Evolutionary conservation across 1,140 invertebrate species (phyloP), one percentile per base, ranked within the genome.

Genomic region (Piezodorus guildinii): DNA sequence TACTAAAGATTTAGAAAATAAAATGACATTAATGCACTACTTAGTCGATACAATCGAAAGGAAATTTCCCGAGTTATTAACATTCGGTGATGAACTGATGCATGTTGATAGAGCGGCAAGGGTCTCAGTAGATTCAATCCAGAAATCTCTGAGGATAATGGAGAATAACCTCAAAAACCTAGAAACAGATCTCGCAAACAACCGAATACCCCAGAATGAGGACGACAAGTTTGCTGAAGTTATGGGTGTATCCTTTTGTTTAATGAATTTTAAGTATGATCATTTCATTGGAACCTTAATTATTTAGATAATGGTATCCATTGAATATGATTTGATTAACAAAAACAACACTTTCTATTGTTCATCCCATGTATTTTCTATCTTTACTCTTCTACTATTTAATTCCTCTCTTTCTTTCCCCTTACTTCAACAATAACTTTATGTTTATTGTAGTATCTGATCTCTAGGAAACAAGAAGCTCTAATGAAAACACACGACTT

Each of bases 1-100:
- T 64, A 98, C 95, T 3, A 98, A 98, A 79, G 90, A 96, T 73
- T 77, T 86, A 12, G 90, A 98, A 70, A 96, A 96, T 71, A 91
- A 92, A 70, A 84, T 86, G 62, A 98, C 94, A 0, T 76, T 99
- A 21, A 78, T 98, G 52, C 95, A 98, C 74, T 97, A 93, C 72
- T 75, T 99, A 45, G 91, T 89, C 0, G 86, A 95, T 68, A 86
- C 85, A 1, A 83, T 96, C 65, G 90, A 96, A 75, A 83, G 78
- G 44, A 94, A 95, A 69, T 90, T 93, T 74, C 86, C 91, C 0
- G 91, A 97, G 34, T 79, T 85, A 10, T 72, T 94, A 0, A 85
- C 77, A 58, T 96, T 96, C 71, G 76, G 81, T 10, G 91, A 96
- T 68, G 94, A 98, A 76, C 78, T 97, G 69, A 78, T 84, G 12